Conservation (phyloP, 2,113 vertebrate species). For the Hippotragus niger region DNA sequence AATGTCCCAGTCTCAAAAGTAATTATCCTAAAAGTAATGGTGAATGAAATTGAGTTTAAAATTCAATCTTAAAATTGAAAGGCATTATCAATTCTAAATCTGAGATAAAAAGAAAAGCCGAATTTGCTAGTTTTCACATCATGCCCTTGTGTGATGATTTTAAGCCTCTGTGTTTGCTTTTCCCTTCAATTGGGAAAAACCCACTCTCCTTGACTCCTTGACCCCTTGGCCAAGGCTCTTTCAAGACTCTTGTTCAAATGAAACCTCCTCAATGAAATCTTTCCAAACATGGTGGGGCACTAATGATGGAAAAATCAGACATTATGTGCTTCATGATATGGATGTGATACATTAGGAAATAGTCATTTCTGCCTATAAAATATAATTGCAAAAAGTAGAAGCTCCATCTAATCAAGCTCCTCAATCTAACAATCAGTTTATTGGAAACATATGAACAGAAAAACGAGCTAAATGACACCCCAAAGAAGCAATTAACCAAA, state of each 20-base stretch:
- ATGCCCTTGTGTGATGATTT: neutral
- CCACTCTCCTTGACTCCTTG: neutral
- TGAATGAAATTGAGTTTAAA: constrained; percentile 60
- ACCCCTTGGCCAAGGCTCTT: neutral
- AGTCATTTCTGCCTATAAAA: neutral
- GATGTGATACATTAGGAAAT: neutral
- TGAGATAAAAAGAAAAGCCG: constrained; percentile 11
- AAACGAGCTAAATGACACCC: neutral
- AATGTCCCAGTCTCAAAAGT: constrained; percentile 34
- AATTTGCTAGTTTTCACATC: neutral
- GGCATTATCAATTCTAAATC: constrained; percentile 25
- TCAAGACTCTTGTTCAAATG: neutral
- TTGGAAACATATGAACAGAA: neutral
- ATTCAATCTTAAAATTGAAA: constrained; percentile 40
- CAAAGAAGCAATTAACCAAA: neutral
- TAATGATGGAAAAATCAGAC: neutral
- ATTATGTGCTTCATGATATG: neutral
- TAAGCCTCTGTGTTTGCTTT: neutral
- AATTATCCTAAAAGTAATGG: constrained; percentile 60
- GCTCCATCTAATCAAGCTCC: neutral
- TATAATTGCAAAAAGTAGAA: neutral
- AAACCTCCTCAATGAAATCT: neutral
- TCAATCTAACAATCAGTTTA: neutral
- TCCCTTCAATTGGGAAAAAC: neutral
- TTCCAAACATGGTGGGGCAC: neutral